A percentile compares a stretch with the other conserved stretches of the same genome.
Evolutionary conservation across 2,113 vertebrate species (phyloP).

Genomic region (Cygnus buccinator): DNA sequence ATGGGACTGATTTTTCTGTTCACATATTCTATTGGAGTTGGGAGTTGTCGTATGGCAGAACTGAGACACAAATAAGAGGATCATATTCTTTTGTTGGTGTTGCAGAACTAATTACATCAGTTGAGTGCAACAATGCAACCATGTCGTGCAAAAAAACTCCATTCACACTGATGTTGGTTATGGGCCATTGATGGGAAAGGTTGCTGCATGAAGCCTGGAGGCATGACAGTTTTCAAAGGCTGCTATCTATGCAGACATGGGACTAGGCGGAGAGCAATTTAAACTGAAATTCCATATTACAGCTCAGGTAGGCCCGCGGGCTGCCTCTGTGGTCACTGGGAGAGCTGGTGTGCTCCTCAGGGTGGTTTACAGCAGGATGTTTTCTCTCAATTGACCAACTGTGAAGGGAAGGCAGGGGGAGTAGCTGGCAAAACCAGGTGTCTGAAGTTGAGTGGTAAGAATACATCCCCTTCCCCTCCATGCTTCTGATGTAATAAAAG

Average conservation of each 20-base stretch:
- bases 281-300: neutral
- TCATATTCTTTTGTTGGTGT: neutral
- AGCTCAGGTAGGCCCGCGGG: neutral
- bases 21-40: neutral
- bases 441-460: neutral
- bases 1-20: neutral
- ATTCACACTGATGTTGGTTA: neutral
- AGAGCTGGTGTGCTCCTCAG: accelerated
- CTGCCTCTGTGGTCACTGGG: neutral
- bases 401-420: neutral
- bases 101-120: neutral
- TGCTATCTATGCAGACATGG: neutral
- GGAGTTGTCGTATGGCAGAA: neutral
- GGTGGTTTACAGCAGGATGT: neutral
- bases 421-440: neutral
- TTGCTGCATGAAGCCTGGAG: neutral
- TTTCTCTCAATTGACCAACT: neutral
- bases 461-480: neutral
- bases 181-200: neutral
- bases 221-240: neutral
- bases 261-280: neutral
- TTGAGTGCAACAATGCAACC: accelerated
- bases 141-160: accelerated
- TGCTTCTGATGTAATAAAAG: neutral
- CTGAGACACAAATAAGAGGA: neutral